These are phyloP conservation scores for Cheirogaleus major DNA, from an alignment of 2,797 vertebrate species.

Conservation along the genomic window DNA sequence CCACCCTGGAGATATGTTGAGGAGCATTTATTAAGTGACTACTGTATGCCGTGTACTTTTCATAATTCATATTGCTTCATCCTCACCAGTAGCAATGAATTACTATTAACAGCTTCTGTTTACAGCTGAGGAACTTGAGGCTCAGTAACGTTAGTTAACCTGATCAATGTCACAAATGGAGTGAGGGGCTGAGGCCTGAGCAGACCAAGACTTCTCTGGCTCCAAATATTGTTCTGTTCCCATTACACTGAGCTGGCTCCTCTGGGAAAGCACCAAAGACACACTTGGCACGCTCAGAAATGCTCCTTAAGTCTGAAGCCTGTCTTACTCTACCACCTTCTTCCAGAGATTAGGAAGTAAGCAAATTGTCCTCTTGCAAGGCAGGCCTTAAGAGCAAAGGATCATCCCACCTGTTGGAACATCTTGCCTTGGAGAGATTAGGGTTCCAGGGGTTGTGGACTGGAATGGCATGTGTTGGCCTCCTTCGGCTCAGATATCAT, in stretches of 20 bases:
- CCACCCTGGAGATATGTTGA: neutral
- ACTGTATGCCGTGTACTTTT: neutral
- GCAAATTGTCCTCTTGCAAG: neutral
- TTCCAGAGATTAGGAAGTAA: constrained; percentile 22
- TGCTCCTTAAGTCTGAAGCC: neutral
- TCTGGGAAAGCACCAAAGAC: neutral
- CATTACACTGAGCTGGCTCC: neutral
- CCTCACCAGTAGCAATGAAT: neutral
- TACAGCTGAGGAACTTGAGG: neutral
- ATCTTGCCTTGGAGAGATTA: constrained; percentile 12
- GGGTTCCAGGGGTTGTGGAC: neutral
- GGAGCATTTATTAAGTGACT: neutral
- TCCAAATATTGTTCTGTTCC: neutral
- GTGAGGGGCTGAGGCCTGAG: neutral
- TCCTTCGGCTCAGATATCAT: neutral
- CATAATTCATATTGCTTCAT: neutral
- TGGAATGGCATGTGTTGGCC: neutral
- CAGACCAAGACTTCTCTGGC: neutral
- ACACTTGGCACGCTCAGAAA: neutral
- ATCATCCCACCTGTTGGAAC: constrained; percentile 28
- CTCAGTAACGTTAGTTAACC: neutral
- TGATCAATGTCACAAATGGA: neutral
- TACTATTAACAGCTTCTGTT: neutral
- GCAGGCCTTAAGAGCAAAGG: neutral
- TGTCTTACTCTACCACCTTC: neutral